Percentiles rank a stretch among this genome's conserved stretches.
Conservation (phyloP, 2,113 vertebrate species). For the Siphamia tubifer region DNA sequence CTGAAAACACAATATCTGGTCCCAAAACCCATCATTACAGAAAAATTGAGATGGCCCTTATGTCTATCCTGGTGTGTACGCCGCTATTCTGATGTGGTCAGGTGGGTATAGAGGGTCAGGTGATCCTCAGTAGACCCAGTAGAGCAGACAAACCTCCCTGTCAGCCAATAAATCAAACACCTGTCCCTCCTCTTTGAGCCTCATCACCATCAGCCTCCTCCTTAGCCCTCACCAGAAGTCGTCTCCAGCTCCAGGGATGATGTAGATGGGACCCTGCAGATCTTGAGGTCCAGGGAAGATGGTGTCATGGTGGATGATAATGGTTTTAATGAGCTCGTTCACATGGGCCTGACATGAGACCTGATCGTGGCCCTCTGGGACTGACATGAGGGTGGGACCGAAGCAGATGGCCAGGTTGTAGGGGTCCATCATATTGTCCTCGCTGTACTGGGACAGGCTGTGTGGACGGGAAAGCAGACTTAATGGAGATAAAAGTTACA, state of each 20-base stretch:
- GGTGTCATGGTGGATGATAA: conserved; percentile 95
- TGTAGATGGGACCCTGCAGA: conserved; percentile 91
- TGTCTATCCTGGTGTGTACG: conserved; percentile 6
- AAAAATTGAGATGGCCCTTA: conserved; percentile 21
- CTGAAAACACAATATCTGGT: conserved; percentile 34
- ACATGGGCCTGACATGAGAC: conserved; percentile 98
- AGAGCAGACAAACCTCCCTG: too few species aligned
- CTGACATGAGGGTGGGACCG: conserved; percentile 96
- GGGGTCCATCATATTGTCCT: conserved; percentile 99
- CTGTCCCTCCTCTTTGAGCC: background rate
- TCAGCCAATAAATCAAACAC: conserved; percentile 37
- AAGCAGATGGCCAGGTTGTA: conserved; percentile 99
- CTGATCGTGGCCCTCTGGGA: conserved; percentile 95
- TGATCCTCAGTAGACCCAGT: conserved; percentile 62
- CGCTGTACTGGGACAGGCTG: conserved; percentile 98
- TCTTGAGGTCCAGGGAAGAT: conserved; percentile 90
- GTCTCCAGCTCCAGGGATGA: conserved; percentile 83
- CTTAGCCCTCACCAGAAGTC: conserved; percentile 88
- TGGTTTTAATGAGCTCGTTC: conserved; percentile 98
- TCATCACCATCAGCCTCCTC: background rate
- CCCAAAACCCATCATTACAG: conserved; percentile 19
- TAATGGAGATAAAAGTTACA: background rate
- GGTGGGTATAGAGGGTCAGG: conserved; percentile 66
- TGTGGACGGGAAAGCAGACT: conserved; percentile 7
- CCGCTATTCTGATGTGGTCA: conserved; percentile 30